Evolutionary conservation across 1,140 invertebrate species (phyloP).

Genomic region (Drosophila cardini): DNA sequence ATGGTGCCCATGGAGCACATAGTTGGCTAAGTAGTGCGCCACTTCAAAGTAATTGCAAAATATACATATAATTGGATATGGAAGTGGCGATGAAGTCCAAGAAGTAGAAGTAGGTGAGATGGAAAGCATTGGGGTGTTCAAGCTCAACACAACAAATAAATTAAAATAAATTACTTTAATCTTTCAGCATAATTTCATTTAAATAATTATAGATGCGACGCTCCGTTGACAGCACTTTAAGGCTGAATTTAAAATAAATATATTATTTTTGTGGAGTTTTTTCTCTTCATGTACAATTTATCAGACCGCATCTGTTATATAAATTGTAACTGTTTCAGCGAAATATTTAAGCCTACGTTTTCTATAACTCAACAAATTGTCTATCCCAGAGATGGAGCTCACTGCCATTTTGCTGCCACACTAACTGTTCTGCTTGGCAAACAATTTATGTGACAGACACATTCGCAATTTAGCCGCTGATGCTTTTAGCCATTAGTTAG

Average conservation of each 20-base stretch:
- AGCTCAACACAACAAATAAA: conserved; percentile 62
- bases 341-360: conserved; percentile 32
- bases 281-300: conserved; percentile 51
- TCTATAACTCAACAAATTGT: conserved; percentile 39
- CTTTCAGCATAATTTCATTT: conserved; percentile 74
- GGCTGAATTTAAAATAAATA: conserved; percentile 14
- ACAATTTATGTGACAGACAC: conserved; percentile 42
- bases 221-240: conserved; percentile 51
- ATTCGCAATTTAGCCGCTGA: conserved; percentile 48
- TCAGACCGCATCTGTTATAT: conserved; percentile 54
- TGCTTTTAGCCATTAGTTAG: conserved; percentile 36
- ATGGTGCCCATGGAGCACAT: conserved; percentile 69
- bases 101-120: too few species aligned
- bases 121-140: conserved; percentile 23
- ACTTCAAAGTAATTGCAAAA: conserved; percentile 80
- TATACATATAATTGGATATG: conserved; percentile 6
- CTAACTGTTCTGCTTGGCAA: conserved; percentile 41
- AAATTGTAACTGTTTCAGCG: conserved; percentile 25
- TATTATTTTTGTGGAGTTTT: not conserved
- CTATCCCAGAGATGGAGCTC: not conserved
- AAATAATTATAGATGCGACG: conserved; percentile 66
- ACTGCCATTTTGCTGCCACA: not conserved
- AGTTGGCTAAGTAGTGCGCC: conserved; percentile 68
- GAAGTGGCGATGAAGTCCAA: not conserved
- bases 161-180: conserved; percentile 72